phyloP scores from a whole-genome alignment of 1,140 invertebrate species.

The Eupeodes corollae region DNA sequence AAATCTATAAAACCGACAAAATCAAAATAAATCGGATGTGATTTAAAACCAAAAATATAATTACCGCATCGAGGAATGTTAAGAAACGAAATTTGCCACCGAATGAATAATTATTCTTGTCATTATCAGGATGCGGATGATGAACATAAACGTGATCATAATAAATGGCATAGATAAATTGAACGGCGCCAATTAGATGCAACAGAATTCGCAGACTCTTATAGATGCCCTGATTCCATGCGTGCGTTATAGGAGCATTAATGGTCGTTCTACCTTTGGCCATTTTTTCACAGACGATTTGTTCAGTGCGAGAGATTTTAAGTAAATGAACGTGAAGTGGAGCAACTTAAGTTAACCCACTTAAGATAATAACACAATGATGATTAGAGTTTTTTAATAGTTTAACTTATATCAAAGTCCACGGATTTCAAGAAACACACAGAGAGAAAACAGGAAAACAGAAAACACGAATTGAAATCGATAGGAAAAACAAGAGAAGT shows the following conservation, averaged over 20 bases:
- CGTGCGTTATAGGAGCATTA: slow-evolving; percentile 9
- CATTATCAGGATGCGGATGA: slow-evolving; percentile 44
- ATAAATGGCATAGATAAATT: slow-evolving; percentile 60
- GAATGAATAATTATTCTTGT: slow-evolving; percentile 33
- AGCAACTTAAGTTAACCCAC: too few relatives aligned
- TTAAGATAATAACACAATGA: too few relatives aligned
- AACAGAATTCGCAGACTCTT: slow-evolving; percentile 42
- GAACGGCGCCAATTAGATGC: slow-evolving; percentile 51
- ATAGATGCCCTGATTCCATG: slow-evolving; percentile 28
- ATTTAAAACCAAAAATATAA: background rate
- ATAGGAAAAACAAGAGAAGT: too few relatives aligned
- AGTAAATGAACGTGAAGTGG: too few relatives aligned
- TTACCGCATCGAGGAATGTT: slow-evolving; percentile 75
- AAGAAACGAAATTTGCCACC: slow-evolving; percentile 80
- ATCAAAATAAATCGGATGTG: background rate
- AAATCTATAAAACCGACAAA: slow-evolving; percentile 6
- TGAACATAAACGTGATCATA: slow-evolving; percentile 59
- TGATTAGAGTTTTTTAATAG: too few relatives aligned
- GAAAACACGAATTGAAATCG: too few relatives aligned
- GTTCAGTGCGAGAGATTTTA: too few relatives aligned
- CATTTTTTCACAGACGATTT: too few relatives aligned
- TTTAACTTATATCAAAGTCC: too few relatives aligned
- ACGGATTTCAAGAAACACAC: too few relatives aligned
- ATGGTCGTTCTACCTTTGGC: too few relatives aligned
- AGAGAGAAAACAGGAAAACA: too few relatives aligned